These are phyloP conservation scores for Leptoteleia sp. DNA, from an alignment of 1,140 invertebrate species.

Conservation along the genomic window DNA sequence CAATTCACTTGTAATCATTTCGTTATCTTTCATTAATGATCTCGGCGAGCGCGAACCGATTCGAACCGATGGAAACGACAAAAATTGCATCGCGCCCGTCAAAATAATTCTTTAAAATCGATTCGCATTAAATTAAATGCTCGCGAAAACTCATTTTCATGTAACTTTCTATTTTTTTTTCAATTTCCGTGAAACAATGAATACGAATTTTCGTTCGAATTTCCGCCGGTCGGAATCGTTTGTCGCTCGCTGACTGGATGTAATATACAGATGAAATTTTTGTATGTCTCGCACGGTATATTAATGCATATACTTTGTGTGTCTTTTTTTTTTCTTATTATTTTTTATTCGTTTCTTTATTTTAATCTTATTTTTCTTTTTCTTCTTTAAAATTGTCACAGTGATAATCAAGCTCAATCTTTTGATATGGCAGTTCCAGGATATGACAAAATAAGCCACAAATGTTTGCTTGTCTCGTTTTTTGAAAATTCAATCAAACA, in stretches of 20 bases:
- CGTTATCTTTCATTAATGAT: slow-evolving; percentile 80
- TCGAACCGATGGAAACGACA: slow-evolving; percentile 23
- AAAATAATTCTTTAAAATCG: slow-evolving; percentile 3
- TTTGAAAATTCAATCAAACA: slow-evolving; percentile 25
- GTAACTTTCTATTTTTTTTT: too few relatives aligned
- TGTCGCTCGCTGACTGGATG: slow-evolving; percentile 64
- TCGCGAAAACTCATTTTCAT: slow-evolving; percentile 37
- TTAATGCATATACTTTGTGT: slow-evolving; percentile 69
- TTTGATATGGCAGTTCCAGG: slow-evolving; percentile 85
- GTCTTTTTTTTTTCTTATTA: slow-evolving; percentile 32
- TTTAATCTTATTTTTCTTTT: too few relatives aligned
- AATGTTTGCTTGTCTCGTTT: slow-evolving; percentile 54
- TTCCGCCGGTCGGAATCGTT: slow-evolving; percentile 6
- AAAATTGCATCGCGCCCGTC: slow-evolving; percentile 55
- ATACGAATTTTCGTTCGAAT: slow-evolving; percentile 26
- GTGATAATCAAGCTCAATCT: slow-evolving; percentile 80
- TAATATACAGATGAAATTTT: slow-evolving; percentile 80
- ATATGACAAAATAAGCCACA: slow-evolving; percentile 81
- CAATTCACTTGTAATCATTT: slow-evolving; percentile 80
- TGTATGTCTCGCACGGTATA: slow-evolving; percentile 69
- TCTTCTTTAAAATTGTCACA: slow-evolving; percentile 55
- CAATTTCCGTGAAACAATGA: slow-evolving; percentile 23
- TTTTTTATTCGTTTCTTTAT: too few relatives aligned
- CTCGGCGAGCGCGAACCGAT: slow-evolving; percentile 20
- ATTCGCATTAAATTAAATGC: slow-evolving; percentile 36